phyloP scores from a whole-genome alignment of 2,113 vertebrate genomes.

The Melanotaenia duboulayi region DNA sequence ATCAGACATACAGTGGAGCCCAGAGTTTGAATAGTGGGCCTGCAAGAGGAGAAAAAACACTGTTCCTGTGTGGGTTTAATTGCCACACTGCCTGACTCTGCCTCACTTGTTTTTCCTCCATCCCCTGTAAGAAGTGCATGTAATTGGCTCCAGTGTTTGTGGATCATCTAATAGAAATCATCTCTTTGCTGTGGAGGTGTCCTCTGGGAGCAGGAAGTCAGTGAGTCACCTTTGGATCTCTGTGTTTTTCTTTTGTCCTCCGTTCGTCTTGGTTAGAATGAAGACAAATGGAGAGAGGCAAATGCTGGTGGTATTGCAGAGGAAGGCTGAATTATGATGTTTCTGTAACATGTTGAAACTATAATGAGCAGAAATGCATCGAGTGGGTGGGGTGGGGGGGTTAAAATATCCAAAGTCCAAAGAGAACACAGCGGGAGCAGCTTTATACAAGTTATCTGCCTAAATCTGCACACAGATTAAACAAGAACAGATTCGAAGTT shows the following conservation, averaged over 20 bases:
- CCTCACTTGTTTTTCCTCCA: constrained; percentile 63
- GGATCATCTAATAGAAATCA: constrained; percentile 71
- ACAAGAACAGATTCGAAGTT: background rate
- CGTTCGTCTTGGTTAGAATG: constrained; percentile 48
- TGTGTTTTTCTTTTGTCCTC: constrained; percentile 57
- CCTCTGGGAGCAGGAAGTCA: constrained; percentile 70
- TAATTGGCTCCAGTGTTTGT: constrained; percentile 77
- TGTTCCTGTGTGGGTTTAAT: constrained; percentile 74
- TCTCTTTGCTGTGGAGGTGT: constrained; percentile 74
- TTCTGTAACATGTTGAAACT: constrained; percentile 5
- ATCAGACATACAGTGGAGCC: constrained; percentile 45
- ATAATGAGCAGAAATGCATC: constrained; percentile 31
- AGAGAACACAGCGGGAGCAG: background rate
- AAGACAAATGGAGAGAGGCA: constrained; percentile 34
- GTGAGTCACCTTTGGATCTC: constrained; percentile 68
- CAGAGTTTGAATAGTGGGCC: constrained; percentile 51
- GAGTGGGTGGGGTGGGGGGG: constrained; percentile 6
- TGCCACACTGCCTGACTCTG: constrained; percentile 65
- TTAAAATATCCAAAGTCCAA: background rate
- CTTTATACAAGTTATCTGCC: background rate
- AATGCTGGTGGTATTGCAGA: constrained; percentile 10
- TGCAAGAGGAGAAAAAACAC: constrained; percentile 56
- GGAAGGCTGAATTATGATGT: constrained; percentile 1
- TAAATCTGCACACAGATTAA: constrained; percentile 15
- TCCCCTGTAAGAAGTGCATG: constrained; percentile 65